Percentiles rank a stretch among this genome's conserved stretches.
phyloP scores from a whole-genome alignment of 2,797 vertebrate genomes.

The Argentina silus region DNA sequence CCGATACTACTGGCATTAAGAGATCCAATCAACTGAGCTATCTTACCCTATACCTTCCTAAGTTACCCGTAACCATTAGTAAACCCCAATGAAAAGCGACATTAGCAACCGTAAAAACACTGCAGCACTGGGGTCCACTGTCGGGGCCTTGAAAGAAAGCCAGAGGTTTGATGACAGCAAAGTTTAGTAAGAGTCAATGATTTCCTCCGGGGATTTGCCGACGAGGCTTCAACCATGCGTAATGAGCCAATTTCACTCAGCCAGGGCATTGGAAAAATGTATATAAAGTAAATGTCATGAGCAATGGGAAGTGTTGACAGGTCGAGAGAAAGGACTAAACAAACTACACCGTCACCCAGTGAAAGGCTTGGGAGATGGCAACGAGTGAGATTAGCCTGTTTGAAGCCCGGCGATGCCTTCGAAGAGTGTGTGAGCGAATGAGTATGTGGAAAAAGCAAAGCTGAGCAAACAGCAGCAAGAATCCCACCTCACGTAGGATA shows the following conservation, averaged over 20 bases:
- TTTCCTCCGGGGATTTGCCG: constrained; percentile 56
- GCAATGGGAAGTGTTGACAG: constrained; percentile 75
- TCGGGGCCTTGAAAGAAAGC: constrained; percentile 45
- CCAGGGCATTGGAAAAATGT: constrained; percentile 66
- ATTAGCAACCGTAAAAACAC: constrained; percentile 33
- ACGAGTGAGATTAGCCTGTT: constrained; percentile 37
- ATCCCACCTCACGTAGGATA: constrained; percentile 72
- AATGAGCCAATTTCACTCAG: constrained; percentile 61
- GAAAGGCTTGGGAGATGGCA: constrained; percentile 66
- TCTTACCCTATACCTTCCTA: not conserved
- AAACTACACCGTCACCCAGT: constrained; percentile 61
- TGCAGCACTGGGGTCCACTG: constrained; percentile 38
- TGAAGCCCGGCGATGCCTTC: constrained; percentile 56
- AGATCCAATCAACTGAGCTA: too few species aligned
- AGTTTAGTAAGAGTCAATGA: constrained; percentile 65
- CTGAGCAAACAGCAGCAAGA: constrained; percentile 76
- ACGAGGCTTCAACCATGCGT: constrained; percentile 40
- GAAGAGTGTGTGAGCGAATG: constrained; percentile 55
- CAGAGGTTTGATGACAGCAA: constrained; percentile 54
- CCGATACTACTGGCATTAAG: not conserved
- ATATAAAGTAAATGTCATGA: constrained; percentile 72
- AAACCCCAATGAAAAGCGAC: constrained; percentile 43
- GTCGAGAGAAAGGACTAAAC: constrained; percentile 74
- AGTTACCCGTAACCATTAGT: not conserved
- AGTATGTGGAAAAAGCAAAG: constrained; percentile 69